phyloP scores from a whole-genome alignment of 2,113 vertebrate species.

The Erythrocebus patas region DNA sequence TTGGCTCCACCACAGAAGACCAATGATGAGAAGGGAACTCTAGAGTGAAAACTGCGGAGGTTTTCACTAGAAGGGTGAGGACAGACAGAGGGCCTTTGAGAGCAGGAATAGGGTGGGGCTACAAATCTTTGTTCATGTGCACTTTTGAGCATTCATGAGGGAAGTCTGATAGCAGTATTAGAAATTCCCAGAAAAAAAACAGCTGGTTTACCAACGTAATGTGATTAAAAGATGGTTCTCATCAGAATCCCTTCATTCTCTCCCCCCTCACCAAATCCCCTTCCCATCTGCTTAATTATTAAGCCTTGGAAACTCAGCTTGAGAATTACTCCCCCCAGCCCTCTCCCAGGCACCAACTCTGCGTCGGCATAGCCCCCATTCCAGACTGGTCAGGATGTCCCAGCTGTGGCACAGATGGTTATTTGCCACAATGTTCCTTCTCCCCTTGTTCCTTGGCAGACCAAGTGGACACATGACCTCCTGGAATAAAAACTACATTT shows the following conservation, averaged over 20 bases:
- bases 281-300: neutral
- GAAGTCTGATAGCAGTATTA: neutral
- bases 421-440: neutral
- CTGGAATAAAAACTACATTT: neutral
- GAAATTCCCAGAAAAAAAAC: neutral
- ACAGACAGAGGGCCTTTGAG: too few species aligned
- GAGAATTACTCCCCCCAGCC: neutral
- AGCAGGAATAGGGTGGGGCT: neutral
- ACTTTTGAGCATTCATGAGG: neutral
- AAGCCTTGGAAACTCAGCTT: neutral
- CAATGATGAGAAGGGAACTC: neutral
- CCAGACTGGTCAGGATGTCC: neutral
- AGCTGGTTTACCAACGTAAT: neutral
- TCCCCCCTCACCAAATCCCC: neutral
- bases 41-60: neutral
- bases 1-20: neutral
- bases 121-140: neutral
- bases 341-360: neutral
- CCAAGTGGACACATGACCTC: neutral
- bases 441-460: neutral
- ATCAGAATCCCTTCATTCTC: neutral
- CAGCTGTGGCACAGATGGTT: neutral
- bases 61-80: neutral
- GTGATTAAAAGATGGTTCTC: neutral
- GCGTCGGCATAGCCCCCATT: neutral